These are phyloP conservation scores for Cataglyphis hispanica DNA, from an alignment of 1,140 invertebrate species.

Conservation along the genomic window DNA sequence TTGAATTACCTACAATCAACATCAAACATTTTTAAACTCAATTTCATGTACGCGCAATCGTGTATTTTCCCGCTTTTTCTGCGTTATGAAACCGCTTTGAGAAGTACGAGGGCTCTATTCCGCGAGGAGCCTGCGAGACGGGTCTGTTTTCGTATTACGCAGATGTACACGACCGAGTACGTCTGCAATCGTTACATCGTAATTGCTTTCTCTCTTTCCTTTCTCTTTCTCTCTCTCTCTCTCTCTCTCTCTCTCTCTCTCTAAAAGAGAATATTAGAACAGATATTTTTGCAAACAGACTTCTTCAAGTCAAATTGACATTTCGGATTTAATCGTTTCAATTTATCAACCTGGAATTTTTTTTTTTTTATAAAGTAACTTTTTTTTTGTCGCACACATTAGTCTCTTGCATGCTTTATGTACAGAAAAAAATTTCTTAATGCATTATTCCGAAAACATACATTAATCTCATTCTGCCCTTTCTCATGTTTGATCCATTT, in stretches of 20 bases:
- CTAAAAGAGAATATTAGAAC: constrained; percentile 25
- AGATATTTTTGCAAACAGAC: constrained; percentile 13
- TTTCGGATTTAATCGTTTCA: not conserved
- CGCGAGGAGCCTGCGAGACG: constrained; percentile 49
- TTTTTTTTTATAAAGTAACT: not conserved
- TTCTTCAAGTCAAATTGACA: constrained; percentile 18
- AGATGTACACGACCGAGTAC: constrained; percentile 31
- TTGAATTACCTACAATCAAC: constrained; percentile 83
- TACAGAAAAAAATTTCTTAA: not conserved
- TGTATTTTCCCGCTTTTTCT: constrained; percentile 72
- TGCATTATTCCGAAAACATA: not conserved
- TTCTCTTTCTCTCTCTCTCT: not conserved
- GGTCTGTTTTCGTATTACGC: constrained; percentile 65
- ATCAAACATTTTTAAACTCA: constrained; percentile 84
- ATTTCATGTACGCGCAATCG: constrained; percentile 77
- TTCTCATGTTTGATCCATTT: not conserved
- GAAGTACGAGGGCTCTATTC: constrained; percentile 63
- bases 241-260: not conserved
- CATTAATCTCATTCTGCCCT: not conserved
- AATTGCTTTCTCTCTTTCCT: constrained; percentile 56
- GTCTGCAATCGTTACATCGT: constrained; percentile 62
- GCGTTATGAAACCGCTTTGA: constrained; percentile 72
- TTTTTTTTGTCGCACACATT: not conserved
- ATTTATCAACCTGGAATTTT: constrained; percentile 16
- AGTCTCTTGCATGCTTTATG: not conserved